Conservation (phyloP, 2,888 invertebrate genomes). For the Apodemia zela region DNA sequence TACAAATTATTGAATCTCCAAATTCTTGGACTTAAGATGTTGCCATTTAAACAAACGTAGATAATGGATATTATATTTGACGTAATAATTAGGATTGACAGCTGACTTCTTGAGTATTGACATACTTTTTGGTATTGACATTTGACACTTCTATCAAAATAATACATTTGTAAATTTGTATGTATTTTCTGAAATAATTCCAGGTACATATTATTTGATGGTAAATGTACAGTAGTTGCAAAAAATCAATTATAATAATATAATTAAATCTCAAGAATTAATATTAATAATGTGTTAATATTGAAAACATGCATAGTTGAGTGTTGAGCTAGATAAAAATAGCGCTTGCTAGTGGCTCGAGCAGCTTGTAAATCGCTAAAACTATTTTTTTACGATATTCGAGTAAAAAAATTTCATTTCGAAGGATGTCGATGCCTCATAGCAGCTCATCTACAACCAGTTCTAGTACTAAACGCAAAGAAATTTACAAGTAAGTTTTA, state of each 20-base stretch:
- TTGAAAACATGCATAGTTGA: not conserved
- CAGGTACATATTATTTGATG: not conserved
- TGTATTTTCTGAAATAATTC: not conserved
- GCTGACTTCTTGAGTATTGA: no score
- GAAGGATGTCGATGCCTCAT: constrained; percentile 73
- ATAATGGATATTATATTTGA: not conserved
- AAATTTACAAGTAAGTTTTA: constrained; percentile 72
- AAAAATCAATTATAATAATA: not conserved
- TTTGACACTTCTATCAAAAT: no score
- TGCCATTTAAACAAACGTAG: no score
- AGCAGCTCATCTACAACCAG: constrained; percentile 73
- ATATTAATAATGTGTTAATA: not conserved
- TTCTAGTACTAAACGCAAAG: constrained; percentile 74
- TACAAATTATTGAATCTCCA: no score
- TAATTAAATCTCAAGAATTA: not conserved
- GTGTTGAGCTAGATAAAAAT: constrained; percentile 1
- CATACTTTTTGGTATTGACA: no score
- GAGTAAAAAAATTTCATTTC: not conserved
- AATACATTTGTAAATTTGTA: no score
- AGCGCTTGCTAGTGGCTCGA: constrained; percentile 10
- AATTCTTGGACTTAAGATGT: no score
- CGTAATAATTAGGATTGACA: not conserved
- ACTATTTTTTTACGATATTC: constrained; percentile 18
- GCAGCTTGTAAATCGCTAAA: constrained; percentile 17
- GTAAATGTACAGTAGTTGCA: not conserved